Percentiles rank a stretch among this genome's conserved stretches.
Conservation (phyloP, 2,113 vertebrate genomes). For the Xenopus laevis region DNA sequence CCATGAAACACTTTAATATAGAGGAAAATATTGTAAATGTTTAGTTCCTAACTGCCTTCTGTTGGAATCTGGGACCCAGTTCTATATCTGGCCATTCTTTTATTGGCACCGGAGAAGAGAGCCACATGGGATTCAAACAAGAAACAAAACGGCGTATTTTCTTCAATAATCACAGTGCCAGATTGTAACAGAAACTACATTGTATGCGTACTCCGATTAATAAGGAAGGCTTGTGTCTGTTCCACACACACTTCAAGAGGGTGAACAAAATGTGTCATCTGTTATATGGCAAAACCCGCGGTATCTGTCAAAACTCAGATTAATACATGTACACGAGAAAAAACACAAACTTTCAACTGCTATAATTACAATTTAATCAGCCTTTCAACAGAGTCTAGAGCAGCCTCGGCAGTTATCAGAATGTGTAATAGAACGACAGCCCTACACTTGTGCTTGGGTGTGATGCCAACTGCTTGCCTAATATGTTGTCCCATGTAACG, state of each 20-base stretch:
- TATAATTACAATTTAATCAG: constrained; percentile 23
- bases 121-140: constrained; percentile 58
- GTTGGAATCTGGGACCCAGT: constrained; percentile 45
- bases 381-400: constrained; percentile 10
- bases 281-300: constrained; percentile 31
- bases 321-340: constrained; percentile 24
- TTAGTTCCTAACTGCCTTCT: constrained; percentile 48
- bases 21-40: constrained; percentile 57
- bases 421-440: background rate
- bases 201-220: constrained; percentile 40
- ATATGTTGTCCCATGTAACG: too few species aligned
- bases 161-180: constrained; percentile 53
- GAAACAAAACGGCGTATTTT: constrained; percentile 56
- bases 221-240: constrained; percentile 28
- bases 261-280: constrained; percentile 37
- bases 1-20: constrained; percentile 16
- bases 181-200: constrained; percentile 54
- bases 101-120: constrained; percentile 60
- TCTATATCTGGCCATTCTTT: constrained; percentile 48
- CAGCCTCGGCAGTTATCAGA: background rate
- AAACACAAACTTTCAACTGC: constrained; percentile 3
- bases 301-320: constrained; percentile 34
- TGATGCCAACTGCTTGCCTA: too few species aligned
- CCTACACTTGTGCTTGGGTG: too few species aligned
- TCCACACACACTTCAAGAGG: constrained; percentile 34